Conservation (phyloP, 2,113 vertebrate species). For the Glaucomys volans region DNA sequence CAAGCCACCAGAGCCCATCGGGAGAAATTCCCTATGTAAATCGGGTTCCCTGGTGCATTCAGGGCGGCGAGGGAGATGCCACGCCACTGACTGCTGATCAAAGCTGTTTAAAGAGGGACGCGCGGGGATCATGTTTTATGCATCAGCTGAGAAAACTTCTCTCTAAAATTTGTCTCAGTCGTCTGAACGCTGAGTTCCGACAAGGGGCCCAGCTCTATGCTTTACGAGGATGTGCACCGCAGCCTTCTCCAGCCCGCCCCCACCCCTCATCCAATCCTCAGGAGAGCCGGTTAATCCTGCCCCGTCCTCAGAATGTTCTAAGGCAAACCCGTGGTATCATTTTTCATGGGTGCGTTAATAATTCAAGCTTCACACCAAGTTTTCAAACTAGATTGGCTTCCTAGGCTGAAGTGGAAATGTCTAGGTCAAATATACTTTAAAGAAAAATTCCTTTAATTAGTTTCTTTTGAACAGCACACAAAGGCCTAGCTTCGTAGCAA, state of each 20-base stretch:
- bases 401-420: constrained; percentile 45
- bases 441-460: constrained; percentile 79
- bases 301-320: constrained; percentile 44
- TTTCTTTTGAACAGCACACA: constrained; percentile 73
- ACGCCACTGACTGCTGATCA: constrained; percentile 66
- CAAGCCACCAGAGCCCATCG: background rate
- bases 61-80: background rate
- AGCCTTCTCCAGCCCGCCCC: background rate
- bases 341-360: constrained; percentile 67
- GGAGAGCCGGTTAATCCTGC: constrained; percentile 20
- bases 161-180: constrained; percentile 65
- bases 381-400: constrained; percentile 69
- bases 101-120: constrained; percentile 72
- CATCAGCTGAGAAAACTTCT: constrained; percentile 68
- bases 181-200: background rate
- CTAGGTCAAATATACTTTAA: constrained; percentile 75
- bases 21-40: constrained; percentile 59
- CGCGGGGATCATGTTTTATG: constrained; percentile 57
- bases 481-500: constrained; percentile 57
- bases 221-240: background rate
- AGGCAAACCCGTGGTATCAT: constrained; percentile 56
- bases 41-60: constrained; percentile 46
- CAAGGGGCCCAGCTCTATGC: background rate
- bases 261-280: background rate
- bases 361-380: constrained; percentile 74